Conservation (phyloP, 1,140 invertebrate species). For the Monomorium pharaonis region DNA sequence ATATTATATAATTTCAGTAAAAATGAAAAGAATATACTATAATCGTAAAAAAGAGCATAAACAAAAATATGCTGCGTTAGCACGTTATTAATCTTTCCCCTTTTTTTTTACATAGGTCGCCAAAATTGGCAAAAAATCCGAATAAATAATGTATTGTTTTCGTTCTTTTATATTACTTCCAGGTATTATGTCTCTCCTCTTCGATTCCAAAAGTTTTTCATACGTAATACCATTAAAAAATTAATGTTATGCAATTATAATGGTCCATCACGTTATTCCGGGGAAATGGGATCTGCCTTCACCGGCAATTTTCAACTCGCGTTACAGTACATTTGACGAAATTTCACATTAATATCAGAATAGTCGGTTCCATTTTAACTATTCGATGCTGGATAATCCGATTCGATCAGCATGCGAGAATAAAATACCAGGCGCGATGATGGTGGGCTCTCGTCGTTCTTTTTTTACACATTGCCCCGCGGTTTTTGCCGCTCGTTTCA, state of each 20-base stretch:
- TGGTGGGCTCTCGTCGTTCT: background rate
- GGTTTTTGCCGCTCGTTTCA: conserved; percentile 51
- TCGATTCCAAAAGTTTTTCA: background rate
- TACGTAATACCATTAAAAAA: background rate
- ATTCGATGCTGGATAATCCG: conserved; percentile 43
- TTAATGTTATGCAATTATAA: background rate
- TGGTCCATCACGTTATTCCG: background rate
- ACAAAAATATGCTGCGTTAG: too few relatives aligned
- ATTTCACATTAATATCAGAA: conserved; percentile 42
- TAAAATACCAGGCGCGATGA: conserved; percentile 26
- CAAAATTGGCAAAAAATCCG: too few relatives aligned
- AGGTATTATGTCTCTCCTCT: background rate
- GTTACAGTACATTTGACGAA: conserved; percentile 38
- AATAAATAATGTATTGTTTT: background rate
- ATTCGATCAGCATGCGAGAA: conserved; percentile 19
- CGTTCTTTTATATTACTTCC: background rate
- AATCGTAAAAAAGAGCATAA: background rate
- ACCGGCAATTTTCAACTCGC: conserved; percentile 7
- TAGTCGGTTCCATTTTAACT: conserved; percentile 12
- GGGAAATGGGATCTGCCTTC: conserved; percentile 23
- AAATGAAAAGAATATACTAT: background rate
- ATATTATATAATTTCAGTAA: background rate
- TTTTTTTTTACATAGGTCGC: too few relatives aligned
- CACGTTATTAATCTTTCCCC: too few relatives aligned
- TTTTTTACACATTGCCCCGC: conserved; percentile 64